Percentiles rank a stretch among this genome's conserved stretches.
Conservation (phyloP, 2,113 vertebrate genomes). For the Hypocryptadius cinnamomeus region DNA sequence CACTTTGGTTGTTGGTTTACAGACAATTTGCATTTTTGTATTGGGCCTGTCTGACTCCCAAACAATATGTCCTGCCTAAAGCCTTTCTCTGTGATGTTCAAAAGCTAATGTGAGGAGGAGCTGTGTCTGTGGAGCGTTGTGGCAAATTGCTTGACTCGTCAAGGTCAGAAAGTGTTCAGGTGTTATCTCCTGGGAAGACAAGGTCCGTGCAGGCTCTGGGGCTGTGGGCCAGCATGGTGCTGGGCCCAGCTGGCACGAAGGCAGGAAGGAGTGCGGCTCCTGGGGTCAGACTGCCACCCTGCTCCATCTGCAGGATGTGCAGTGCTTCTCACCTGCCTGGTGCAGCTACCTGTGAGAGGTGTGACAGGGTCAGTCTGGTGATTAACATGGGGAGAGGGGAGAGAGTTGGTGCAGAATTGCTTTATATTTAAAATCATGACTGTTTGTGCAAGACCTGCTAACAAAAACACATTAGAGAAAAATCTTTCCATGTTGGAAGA, state of each 20-base stretch:
- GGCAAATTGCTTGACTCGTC: neutral
- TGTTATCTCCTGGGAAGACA: neutral
- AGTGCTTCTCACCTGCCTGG: neutral
- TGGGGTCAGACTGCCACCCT: fast-evolving
- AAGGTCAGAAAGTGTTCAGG: neutral
- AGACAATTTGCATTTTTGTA: neutral
- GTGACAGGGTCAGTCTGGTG: neutral
- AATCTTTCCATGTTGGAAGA: neutral
- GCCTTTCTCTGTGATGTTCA: neutral
- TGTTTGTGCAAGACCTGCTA: neutral
- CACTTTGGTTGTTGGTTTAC: neutral
- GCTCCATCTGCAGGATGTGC: neutral
- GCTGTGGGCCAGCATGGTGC: neutral
- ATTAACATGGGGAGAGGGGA: neutral
- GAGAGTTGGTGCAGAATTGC: neutral
- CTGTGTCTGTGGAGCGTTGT: neutral
- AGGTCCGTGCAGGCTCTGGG: neutral
- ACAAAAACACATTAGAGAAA: neutral
- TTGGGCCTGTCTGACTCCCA: neutral
- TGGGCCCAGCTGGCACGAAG: neutral
- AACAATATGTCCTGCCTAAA: neutral
- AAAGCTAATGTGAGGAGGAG: neutral
- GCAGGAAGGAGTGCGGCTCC: neutral
- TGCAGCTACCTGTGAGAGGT: neutral
- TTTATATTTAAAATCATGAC: neutral